Percentiles rank a stretch among this genome's conserved stretches.
Conservation (phyloP, 2,888 invertebrate species). For the Nineta flava region DNA sequence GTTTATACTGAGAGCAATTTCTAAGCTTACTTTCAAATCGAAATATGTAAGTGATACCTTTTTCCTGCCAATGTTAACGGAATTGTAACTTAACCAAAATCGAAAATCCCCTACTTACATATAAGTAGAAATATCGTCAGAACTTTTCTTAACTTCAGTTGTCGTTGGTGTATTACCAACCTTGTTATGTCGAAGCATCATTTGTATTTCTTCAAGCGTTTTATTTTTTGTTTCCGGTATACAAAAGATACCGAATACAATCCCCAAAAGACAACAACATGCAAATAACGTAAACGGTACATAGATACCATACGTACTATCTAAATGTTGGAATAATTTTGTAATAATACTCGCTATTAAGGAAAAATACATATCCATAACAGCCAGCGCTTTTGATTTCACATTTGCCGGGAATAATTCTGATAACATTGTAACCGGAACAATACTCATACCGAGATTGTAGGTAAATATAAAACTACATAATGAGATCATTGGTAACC, state of each 20-base stretch:
- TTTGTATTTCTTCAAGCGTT: conserved; percentile 32
- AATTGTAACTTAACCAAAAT: too few species aligned
- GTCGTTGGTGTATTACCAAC: not conserved
- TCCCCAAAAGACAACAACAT: conserved; percentile 23
- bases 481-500: conserved; percentile 30
- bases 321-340: conserved; percentile 28
- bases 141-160: too few species aligned
- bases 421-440: conserved; percentile 33
- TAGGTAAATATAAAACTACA: conserved; percentile 31
- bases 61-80: too few species aligned
- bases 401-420: conserved; percentile 38
- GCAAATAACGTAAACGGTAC: conserved; percentile 31
- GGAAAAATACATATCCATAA: conserved; percentile 35
- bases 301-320: conserved; percentile 26
- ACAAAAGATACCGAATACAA: conserved; percentile 25
- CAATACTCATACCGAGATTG: conserved; percentile 33
- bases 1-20: too few species aligned
- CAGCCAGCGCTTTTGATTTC: conserved; percentile 36
- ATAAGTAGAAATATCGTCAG: too few species aligned
- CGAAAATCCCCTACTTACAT: too few species aligned
- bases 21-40: too few species aligned
- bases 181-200: conserved; percentile 19
- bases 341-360: conserved; percentile 30
- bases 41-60: too few species aligned
- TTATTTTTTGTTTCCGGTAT: conserved; percentile 36